phyloP scores from a whole-genome alignment of 2,113 vertebrate genomes.

The Capreolus pygargus region DNA sequence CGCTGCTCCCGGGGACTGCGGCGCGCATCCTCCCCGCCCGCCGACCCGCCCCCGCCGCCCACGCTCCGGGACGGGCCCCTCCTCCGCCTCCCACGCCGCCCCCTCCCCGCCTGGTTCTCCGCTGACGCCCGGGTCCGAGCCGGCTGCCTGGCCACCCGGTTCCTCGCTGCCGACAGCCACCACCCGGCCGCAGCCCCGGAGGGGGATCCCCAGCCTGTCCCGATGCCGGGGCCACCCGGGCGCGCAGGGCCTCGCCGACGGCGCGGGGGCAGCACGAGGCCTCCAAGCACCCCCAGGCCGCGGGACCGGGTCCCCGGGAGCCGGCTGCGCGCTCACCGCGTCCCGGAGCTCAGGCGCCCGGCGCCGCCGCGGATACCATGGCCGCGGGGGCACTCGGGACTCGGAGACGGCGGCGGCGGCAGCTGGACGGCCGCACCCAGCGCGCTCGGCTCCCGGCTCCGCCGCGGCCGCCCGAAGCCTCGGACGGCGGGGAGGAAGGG shows the following conservation, averaged over 20 bases:
- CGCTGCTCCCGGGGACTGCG: background rate
- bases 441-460: conserved; percentile 32
- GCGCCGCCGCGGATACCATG: conserved; percentile 38
- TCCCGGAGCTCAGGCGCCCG: conserved; percentile 49
- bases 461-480: conserved; percentile 38
- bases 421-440: conserved; percentile 48
- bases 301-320: background rate
- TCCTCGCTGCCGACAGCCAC: background rate
- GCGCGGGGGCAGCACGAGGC: conserved; percentile 31
- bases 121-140: background rate
- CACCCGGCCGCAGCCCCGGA: background rate
- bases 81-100: background rate
- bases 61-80: background rate
- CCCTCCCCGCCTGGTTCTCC: background rate
- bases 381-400: background rate
- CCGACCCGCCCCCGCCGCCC: background rate
- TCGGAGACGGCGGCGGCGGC: conserved; percentile 14
- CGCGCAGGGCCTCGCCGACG: background rate
- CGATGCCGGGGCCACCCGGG: background rate
- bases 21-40: background rate
- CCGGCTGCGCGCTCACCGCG: conserved; percentile 26
- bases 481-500: conserved; percentile 37
- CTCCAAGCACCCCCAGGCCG: conserved; percentile 13
- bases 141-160: background rate
- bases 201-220: background rate